Evolutionary conservation across 2,888 invertebrate species (phyloP).

Genomic region (Hydriomena furcata): DNA sequence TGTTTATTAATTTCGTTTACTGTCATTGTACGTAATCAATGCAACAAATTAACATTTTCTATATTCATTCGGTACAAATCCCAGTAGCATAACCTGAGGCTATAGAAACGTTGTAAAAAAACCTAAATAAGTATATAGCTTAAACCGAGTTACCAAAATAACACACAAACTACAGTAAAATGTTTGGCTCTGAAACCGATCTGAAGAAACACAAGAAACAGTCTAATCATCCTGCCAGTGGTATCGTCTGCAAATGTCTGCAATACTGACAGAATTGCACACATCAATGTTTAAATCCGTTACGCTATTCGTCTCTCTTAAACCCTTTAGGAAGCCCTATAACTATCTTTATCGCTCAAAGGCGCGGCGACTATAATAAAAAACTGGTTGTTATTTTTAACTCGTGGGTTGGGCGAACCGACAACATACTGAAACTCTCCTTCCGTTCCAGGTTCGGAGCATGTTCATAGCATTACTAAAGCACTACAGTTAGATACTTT

Average conservation of each 20-base stretch:
- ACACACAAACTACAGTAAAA: too few species aligned
- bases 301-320: conserved; percentile 69
- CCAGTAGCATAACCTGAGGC: too few species aligned
- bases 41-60: too few species aligned
- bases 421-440: conserved; percentile 69
- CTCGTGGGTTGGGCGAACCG: conserved; percentile 71
- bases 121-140: too few species aligned
- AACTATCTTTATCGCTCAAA: conserved; percentile 70
- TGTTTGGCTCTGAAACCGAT: neutral
- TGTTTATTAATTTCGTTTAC: too few species aligned
- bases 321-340: conserved; percentile 59
- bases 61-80: too few species aligned
- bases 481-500: neutral
- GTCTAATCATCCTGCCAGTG: conserved; percentile 36
- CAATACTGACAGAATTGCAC: conserved; percentile 69
- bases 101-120: too few species aligned
- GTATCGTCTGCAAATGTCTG: conserved; percentile 43
- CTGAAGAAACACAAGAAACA: conserved; percentile 1
- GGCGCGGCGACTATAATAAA: conserved; percentile 74
- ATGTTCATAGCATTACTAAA: conserved; percentile 4
- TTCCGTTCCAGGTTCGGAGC: conserved; percentile 68
- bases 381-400: conserved; percentile 83
- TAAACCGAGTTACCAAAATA: too few species aligned
- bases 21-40: too few species aligned
- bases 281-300: conserved; percentile 73